Evolutionary conservation across 2,888 invertebrate genomes (phyloP).

Genomic region (Hoplodrina ambigua): DNA sequence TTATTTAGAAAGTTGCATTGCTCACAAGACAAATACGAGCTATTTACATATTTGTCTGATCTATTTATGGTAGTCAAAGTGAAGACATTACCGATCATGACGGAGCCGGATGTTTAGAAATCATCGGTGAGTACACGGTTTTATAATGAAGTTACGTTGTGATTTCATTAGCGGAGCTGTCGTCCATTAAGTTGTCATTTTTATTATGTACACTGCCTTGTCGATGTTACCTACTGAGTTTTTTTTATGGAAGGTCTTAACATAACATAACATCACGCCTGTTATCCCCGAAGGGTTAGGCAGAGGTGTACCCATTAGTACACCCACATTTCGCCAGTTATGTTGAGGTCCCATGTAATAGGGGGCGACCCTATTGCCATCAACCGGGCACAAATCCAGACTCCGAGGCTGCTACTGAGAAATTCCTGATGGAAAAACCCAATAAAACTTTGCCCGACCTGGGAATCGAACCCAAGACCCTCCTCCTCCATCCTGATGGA

Average conservation of each 20-base stretch:
- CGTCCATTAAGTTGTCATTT: neutral
- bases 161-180: constrained; percentile 37
- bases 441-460: no score
- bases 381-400: no score
- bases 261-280: no score
- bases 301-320: no score
- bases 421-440: no score
- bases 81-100: constrained; percentile 53
- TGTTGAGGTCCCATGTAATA: no score
- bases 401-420: no score
- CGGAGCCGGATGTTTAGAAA: constrained; percentile 41
- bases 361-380: no score
- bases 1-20: constrained; percentile 62
- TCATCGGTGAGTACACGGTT: constrained; percentile 21
- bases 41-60: constrained; percentile 57
- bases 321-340: no score
- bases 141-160: constrained; percentile 46
- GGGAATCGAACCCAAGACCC: no score
- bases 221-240: neutral
- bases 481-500: no score
- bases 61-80: constrained; percentile 53
- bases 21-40: constrained; percentile 47
- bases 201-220: neutral
- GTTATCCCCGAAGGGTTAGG: no score
- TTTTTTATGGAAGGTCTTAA: neutral